Evolutionary conservation across 2,888 invertebrate species (phyloP).

Genomic region (Caenorhabditis afra): DNA sequence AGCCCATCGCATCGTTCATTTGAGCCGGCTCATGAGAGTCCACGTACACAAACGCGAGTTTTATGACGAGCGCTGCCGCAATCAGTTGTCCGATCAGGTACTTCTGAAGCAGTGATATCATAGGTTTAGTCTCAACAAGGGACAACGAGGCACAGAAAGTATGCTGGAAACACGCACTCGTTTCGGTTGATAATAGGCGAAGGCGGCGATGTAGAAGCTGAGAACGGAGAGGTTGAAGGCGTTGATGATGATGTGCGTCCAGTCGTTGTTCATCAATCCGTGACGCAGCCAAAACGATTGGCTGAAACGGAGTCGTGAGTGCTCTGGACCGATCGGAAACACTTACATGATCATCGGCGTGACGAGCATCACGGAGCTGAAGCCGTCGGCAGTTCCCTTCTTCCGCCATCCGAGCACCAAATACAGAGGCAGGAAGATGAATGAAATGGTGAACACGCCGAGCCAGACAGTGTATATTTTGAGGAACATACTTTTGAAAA

Average conservation of each 20-base stretch:
- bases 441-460: conserved; percentile 74
- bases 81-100: conserved; percentile 74
- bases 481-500: conserved; percentile 36
- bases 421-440: conserved; percentile 77
- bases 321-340: no score
- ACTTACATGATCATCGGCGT: conserved; percentile 77
- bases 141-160: background rate
- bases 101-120: conserved; percentile 67
- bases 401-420: conserved; percentile 73
- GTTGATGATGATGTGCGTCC: conserved; percentile 74
- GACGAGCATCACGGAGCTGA: conserved; percentile 78
- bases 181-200: conserved; percentile 78
- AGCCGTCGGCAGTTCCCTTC: conserved; percentile 79
- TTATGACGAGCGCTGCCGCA: conserved; percentile 57
- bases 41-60: conserved; percentile 73
- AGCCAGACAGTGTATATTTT: conserved; percentile 75
- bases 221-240: conserved; percentile 71
- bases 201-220: conserved; percentile 71
- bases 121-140: no score
- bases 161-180: conserved; percentile 19
- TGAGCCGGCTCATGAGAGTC: conserved; percentile 48
- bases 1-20: conserved; percentile 72
- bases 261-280: conserved; percentile 75
- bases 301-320: conserved; percentile 59
- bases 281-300: conserved; percentile 77